These are phyloP conservation scores for Dryomyza anilis DNA, from an alignment of 2,888 invertebrate species.

Conservation along the genomic window DNA sequence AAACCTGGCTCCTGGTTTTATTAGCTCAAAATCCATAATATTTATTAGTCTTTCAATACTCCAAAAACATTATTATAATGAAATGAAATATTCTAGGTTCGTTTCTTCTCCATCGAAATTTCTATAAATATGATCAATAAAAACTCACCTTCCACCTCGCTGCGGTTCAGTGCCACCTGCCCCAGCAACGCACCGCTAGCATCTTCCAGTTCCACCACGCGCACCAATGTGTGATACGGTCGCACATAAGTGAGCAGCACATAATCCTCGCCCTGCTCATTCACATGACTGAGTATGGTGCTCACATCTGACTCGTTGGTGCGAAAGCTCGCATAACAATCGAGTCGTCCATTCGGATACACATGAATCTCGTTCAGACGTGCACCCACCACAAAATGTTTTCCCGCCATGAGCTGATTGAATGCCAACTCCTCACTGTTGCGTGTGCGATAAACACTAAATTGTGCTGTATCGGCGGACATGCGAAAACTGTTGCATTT, in stretches of 20 bases:
- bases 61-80: too few relatives aligned
- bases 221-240: conserved; percentile 38
- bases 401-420: conserved; percentile 40
- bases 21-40: too few relatives aligned
- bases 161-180: background rate
- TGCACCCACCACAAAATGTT: conserved; percentile 45
- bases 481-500: conserved; percentile 49
- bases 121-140: background rate
- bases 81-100: too few relatives aligned
- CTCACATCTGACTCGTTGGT: conserved; percentile 39
- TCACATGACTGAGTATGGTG: conserved; percentile 43
- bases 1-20: too few relatives aligned
- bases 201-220: conserved; percentile 48
- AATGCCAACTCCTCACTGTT: conserved; percentile 45
- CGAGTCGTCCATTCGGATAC: conserved; percentile 47
- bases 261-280: conserved; percentile 43
- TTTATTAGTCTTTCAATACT: too few relatives aligned
- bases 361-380: conserved; percentile 44
- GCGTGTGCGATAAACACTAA: conserved; percentile 45
- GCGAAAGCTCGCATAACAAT: conserved; percentile 51
- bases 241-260: conserved; percentile 43
- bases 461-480: conserved; percentile 49
- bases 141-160: conserved; percentile 22
- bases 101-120: too few relatives aligned
- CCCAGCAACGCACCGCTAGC: conserved; percentile 38